Evolutionary conservation across 2,113 vertebrate species (phyloP).

Genomic region (Rhagologus leucostigma): DNA sequence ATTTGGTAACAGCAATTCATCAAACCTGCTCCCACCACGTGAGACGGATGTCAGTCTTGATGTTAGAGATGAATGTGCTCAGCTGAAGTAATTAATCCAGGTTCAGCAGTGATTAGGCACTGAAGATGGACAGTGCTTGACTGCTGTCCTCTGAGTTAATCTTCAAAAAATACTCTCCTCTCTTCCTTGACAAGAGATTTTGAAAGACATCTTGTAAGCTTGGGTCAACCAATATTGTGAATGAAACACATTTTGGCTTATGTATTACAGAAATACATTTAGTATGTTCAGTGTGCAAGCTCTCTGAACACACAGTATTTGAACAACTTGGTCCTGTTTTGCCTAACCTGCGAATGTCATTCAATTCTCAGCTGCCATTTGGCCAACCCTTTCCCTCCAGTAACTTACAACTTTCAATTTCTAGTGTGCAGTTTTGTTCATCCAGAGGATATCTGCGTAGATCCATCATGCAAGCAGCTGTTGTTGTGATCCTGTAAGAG

Average conservation of each 20-base stretch:
- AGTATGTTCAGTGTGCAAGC: neutral
- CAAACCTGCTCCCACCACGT: neutral
- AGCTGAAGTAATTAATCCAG: neutral
- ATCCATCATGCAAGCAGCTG: conserved; percentile 97
- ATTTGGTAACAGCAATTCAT: neutral
- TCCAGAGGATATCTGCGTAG: conserved; percentile 90
- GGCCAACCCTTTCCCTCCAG: conserved; percentile 12
- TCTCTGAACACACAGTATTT: neutral
- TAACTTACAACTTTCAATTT: conserved; percentile 94
- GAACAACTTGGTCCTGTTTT: neutral
- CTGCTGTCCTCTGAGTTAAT: neutral
- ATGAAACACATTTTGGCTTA: neutral
- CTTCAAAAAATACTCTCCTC: neutral
- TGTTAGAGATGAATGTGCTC: neutral
- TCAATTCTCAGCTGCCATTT: neutral
- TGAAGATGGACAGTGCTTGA: neutral
- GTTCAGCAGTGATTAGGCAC: neutral
- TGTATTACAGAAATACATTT: neutral
- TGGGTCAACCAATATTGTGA: neutral
- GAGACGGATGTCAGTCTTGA: neutral
- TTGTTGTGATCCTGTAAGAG: conserved; percentile 86
- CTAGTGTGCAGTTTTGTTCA: conserved; percentile 92
- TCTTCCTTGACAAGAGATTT: neutral
- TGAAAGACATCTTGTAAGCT: neutral
- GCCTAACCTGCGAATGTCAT: neutral